Evolutionary conservation across 1,140 invertebrate genomes (phyloP), one percentile per base, ranked within the genome.

Genomic region (Phthorimaea operculella): DNA sequence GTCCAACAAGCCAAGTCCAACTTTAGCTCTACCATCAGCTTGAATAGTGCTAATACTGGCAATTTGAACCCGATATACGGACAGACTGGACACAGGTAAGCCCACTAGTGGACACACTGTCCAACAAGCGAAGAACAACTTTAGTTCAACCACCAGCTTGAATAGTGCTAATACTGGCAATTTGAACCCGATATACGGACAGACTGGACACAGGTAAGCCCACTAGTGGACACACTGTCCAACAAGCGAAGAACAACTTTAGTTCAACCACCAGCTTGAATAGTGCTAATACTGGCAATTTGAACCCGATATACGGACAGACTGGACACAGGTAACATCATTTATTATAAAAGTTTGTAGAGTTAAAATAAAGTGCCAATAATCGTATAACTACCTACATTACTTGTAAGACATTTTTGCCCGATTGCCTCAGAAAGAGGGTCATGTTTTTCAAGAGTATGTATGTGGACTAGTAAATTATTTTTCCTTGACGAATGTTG

Each of bases 1-100:
- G 88, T 89, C 70, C 88, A 88, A 64, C 85, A 87, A 48, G 80
- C 82, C 10, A 85, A 85, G 49, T 80, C 70, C 18, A 79, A 78
- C 11, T 84, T 81, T 52, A 72, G 77, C 0, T 76, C 82, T 0
- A 79, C 67, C 33, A 66, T 65, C 1, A 75, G 70, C 49, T 12
- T 74, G 6, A 76, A 76, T 33, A 78, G 67, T 33, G 21, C 21
- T 33, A 78, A 66, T 33, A 73, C 80, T 10, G 78, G 77, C 3
- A 87, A 80, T 53, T 52, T 87, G 42, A 87, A 87, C 58, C 85
- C 85, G 0, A 86, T 87, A 52, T 87, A 87, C 60, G 84, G 83
- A 45, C 79, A 81, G 55, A 79, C 84, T 0, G 83, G 83, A 0
- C 82, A 87, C 48, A 50, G 82, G 52, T 28, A 28, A 28, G n/a